phyloP scores from a whole-genome alignment of 2,113 vertebrate genomes.

The Pluvianellus socialis region DNA sequence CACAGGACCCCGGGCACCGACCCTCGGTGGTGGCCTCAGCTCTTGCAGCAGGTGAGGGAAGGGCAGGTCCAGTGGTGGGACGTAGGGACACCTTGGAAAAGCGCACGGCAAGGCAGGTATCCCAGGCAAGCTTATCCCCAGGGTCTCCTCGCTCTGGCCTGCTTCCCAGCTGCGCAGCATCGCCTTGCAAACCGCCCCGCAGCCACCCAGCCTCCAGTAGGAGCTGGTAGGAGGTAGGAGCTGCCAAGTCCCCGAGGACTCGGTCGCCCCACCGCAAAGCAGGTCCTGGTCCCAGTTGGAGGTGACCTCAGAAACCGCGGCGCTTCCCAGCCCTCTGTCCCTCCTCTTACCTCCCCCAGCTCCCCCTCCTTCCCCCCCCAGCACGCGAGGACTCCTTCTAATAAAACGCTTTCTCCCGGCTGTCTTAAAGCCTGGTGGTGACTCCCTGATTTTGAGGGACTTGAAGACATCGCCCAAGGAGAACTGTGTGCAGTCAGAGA shows the following conservation, averaged over 20 bases:
- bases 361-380: neutral
- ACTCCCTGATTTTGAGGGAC: conserved; percentile 84
- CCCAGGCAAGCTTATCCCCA: neutral
- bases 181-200: neutral
- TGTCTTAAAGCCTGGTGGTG: conserved; percentile 78
- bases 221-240: neutral
- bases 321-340: conserved; percentile 46
- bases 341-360: conserved; percentile 27
- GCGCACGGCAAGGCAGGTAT: neutral
- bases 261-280: neutral
- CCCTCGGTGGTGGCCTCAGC: neutral
- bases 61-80: neutral
- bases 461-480: conserved; percentile 78
- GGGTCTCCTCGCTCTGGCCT: neutral
- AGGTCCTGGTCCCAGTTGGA: neutral
- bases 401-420: conserved; percentile 66
- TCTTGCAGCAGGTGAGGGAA: neutral
- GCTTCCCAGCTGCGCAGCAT: conserved; percentile 39
- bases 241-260: neutral
- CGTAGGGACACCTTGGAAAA: neutral
- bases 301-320: neutral
- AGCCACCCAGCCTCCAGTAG: neutral
- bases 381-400: conserved; percentile 41
- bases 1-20: neutral
- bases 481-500: conserved; percentile 83